These are phyloP conservation scores for Drosophila atripex DNA, from an alignment of 2,888 invertebrate species.

Conservation along the genomic window DNA sequence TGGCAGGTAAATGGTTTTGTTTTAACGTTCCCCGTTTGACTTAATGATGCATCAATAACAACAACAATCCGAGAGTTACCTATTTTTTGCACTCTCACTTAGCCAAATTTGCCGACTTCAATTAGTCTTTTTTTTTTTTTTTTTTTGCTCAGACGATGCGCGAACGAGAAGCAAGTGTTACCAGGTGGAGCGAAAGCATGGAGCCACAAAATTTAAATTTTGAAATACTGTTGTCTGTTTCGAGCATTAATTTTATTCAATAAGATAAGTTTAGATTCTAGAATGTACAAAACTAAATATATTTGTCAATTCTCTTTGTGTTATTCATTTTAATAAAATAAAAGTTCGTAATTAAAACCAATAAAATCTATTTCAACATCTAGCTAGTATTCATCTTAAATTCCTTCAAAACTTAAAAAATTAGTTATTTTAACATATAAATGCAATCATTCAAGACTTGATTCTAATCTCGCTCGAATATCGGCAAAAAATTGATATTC, in stretches of 20 bases:
- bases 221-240: background rate
- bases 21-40: background rate
- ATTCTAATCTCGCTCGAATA: background rate
- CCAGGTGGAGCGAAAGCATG: background rate
- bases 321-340: too few species aligned
- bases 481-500: background rate
- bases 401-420: background rate
- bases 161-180: conserved; percentile 3
- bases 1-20: background rate
- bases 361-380: background rate
- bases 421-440: background rate
- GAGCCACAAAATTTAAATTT: background rate
- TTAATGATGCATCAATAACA: conserved; percentile 1
- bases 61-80: background rate
- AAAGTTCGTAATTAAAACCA: background rate
- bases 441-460: background rate
- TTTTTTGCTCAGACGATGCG: conserved; percentile 14
- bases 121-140: conserved; percentile 10
- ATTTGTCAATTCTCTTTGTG: too few species aligned
- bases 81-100: conserved; percentile 11
- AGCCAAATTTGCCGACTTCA: conserved; percentile 16
- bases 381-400: background rate
- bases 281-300: too few species aligned
- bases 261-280: too few species aligned
- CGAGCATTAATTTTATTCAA: too few species aligned